These are phyloP conservation scores for Drosophila cognata DNA, from an alignment of 2,888 invertebrate genomes.

Conservation along the genomic window DNA sequence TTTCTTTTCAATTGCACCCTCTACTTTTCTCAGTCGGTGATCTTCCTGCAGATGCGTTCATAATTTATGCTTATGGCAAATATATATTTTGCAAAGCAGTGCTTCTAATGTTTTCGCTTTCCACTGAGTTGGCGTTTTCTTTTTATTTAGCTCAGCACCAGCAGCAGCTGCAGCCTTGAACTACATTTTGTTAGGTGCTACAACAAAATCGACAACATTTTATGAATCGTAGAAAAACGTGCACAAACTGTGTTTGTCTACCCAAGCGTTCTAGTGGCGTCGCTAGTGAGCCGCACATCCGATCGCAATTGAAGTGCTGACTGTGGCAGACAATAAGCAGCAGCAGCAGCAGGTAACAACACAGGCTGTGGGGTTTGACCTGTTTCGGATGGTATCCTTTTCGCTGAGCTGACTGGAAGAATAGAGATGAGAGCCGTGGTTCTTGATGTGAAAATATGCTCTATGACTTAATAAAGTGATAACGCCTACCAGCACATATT, in stretches of 20 bases:
- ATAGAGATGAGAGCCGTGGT: conserved; percentile 29
- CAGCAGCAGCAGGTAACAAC: conserved; percentile 38
- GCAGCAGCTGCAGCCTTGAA: conserved; percentile 44
- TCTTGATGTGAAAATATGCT: background rate
- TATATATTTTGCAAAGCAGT: background rate
- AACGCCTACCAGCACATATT: background rate
- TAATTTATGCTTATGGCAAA: background rate
- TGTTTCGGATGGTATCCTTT: conserved; percentile 43
- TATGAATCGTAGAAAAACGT: conserved; percentile 34
- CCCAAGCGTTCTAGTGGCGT: conserved; percentile 41
- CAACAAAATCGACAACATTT: conserved; percentile 10
- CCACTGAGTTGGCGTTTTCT: conserved; percentile 18
- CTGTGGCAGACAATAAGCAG: conserved; percentile 16
- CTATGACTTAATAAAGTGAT: background rate
- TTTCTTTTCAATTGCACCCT: background rate
- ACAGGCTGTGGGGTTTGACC: conserved; percentile 38
- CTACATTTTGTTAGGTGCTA: conserved; percentile 27
- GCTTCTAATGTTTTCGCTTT: conserved; percentile 1
- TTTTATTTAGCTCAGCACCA: conserved; percentile 7
- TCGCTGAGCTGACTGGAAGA: background rate
- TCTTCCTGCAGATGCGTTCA: background rate
- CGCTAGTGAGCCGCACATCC: conserved; percentile 69
- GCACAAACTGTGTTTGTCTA: conserved; percentile 39
- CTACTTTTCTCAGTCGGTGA: background rate
- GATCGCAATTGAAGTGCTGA: conserved; percentile 31